Base-by-base conservation (phyloP, 1,140 invertebrate species). In the Zaprionus ornatus region DNA sequence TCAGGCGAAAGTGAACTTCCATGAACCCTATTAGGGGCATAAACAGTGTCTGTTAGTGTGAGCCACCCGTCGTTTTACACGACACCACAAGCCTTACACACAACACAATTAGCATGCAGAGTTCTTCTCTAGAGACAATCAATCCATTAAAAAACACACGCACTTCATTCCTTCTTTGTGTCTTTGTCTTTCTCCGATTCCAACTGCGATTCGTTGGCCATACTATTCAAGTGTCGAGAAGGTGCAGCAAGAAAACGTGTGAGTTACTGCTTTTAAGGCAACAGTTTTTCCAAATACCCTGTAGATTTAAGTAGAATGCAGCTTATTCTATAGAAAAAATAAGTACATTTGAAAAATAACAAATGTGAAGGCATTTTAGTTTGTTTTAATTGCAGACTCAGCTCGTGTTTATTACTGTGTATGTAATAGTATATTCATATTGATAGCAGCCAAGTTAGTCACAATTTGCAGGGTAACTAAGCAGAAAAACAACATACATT, bases 191-290 rank as follows among this genome's bases (percentile, higher is more conserved):
- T 32, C 77, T 35, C 25, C 23, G 9, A 64, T 35, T 62, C 19
- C 25, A 19, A 48, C 25, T 27, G 40, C 60, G 42, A 62, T 60
- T 60, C 29, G 4, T 48, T 64, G 69, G 25, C 48, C 35, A 54
- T 40, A 50, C 29, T 74, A 40, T 67, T 62, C 63, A 35, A 23
- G 23, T 45, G 75, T 70, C 80, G 76, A 17, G 66, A 65, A 79
- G 76, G 78, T 81, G 82, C 78, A 85, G 82, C 69, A 63, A 68
- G 62, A 80, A 81, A 85, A 79, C 74, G 82, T 84, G 82, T 85
- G 78, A 65, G 74, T 85, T 84, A 78, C 21, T 65, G 57, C 74
- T 72, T 69, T 64, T 79, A 75, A 78, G 60, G 63, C 71, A 77
- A 79, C 50, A 81, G 74, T 29, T 17, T 62, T 71, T 57, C 32